phyloP scores from a whole-genome alignment of 1,140 invertebrate species.

The Drosophila parabipectinata region DNA sequence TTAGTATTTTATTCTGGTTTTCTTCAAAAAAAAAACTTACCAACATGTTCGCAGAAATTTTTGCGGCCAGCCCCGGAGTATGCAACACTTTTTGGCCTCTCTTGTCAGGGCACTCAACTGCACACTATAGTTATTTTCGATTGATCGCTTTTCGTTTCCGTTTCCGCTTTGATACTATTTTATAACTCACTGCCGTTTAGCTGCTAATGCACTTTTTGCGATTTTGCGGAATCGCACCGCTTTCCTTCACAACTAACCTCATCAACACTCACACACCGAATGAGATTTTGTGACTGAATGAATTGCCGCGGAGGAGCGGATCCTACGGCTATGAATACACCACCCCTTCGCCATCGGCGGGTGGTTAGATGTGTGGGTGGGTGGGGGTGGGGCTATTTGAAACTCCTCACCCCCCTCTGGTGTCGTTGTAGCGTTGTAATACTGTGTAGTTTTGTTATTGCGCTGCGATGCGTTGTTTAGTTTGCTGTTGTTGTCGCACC shows the following conservation, averaged over 20 bases:
- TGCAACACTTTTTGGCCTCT: conserved; percentile 57
- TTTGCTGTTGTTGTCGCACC: conserved; percentile 63
- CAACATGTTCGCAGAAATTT: conserved; percentile 68
- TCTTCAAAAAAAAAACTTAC: conserved; percentile 40
- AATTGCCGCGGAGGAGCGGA: conserved; percentile 60
- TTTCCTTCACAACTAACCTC: conserved; percentile 70
- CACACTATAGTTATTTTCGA: conserved; percentile 6
- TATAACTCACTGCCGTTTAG: conserved; percentile 19
- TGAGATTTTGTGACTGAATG: conserved; percentile 72
- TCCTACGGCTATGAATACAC: conserved; percentile 41
- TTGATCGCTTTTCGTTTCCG: conserved; percentile 1
- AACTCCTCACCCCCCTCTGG: conserved; percentile 7
- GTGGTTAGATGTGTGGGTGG: conserved; percentile 9
- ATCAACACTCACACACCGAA: conserved; percentile 81
- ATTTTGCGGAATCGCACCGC: conserved; percentile 20
- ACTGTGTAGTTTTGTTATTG: conserved; percentile 56
- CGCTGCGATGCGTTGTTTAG: conserved; percentile 44
- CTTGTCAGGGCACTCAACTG: conserved; percentile 21
- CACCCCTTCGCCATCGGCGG: conserved; percentile 16
- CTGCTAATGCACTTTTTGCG: conserved; percentile 41
- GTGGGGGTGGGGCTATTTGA: not conserved
- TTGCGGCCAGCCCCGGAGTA: conserved; percentile 61
- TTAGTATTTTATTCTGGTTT: not conserved
- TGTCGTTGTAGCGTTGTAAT: conserved; percentile 37
- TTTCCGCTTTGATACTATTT: conserved; percentile 1